These are phyloP conservation scores for Thinocorus orbignyianus DNA, from an alignment of 2,113 vertebrate species.

Conservation along the genomic window DNA sequence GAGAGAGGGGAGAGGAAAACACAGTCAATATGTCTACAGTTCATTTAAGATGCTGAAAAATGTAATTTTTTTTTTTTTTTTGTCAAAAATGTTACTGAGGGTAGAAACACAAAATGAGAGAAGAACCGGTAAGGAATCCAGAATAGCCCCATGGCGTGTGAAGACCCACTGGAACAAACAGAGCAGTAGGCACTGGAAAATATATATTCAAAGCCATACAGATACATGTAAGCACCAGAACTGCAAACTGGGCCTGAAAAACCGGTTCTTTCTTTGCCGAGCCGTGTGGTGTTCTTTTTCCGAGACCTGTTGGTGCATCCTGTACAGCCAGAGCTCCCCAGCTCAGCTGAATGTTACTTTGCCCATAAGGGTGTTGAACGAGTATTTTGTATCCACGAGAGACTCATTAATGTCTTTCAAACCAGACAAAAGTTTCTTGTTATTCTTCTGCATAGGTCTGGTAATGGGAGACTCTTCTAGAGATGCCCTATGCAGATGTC, in stretches of 20 bases:
- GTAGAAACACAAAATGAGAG: neutral
- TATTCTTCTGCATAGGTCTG: constrained; percentile 43
- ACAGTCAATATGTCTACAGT: neutral
- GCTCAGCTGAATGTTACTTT: neutral
- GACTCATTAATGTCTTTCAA: constrained; percentile 62
- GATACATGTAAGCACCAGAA: neutral
- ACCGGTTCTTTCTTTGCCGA: neutral
- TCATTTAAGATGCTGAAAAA: neutral
- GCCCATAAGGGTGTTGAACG: constrained; percentile 57
- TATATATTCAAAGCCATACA: neutral
- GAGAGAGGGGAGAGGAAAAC: neutral
- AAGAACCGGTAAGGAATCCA: neutral
- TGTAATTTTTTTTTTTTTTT: neutral
- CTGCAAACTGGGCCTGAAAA: constrained; percentile 14
- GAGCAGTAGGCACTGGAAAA: constrained; percentile 3
- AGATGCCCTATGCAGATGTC: constrained; percentile 57
- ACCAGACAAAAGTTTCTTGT: constrained; percentile 42
- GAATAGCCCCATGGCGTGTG: neutral
- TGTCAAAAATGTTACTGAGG: neutral
- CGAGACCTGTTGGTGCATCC: neutral
- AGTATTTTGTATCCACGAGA: constrained; percentile 58
- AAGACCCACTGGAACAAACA: neutral
- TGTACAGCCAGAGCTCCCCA: constrained; percentile 1
- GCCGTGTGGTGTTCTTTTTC: neutral
- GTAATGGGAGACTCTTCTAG: constrained; percentile 51